A percentile compares a stretch with the other conserved stretches of the same genome.
Evolutionary conservation across 1,140 invertebrate species (phyloP).

Genomic region (Teleogryllus occipitalis): DNA sequence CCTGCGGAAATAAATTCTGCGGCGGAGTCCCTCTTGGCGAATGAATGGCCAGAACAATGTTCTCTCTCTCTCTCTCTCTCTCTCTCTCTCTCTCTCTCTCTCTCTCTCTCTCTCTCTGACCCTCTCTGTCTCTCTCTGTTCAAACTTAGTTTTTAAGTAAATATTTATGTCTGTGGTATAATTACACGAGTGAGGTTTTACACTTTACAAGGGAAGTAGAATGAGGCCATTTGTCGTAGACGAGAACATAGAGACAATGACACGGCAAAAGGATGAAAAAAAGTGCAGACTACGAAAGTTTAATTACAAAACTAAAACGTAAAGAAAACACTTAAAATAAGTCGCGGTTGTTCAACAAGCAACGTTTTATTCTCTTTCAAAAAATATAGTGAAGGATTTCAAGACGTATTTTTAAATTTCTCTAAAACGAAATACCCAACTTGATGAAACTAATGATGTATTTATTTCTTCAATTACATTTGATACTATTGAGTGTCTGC

Average conservation of each 20-base stretch:
- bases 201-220: not conserved
- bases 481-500: too few species aligned
- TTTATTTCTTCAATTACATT: too few species aligned
- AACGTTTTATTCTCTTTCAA: too few species aligned
- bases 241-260: not conserved
- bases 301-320: not conserved
- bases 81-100: too few species aligned
- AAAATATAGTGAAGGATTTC: too few species aligned
- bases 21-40: not conserved
- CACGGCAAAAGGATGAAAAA: not conserved
- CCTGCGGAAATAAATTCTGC: not conserved
- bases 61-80: not conserved
- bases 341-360: too few species aligned
- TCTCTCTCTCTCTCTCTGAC: not conserved
- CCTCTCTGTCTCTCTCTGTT: not conserved
- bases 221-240: not conserved
- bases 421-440: too few species aligned
- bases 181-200: not conserved
- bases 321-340: not conserved
- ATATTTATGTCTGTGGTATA: not conserved
- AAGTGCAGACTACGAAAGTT: not conserved
- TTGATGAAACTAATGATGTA: too few species aligned
- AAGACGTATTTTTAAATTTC: too few species aligned
- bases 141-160: slow-evolving; percentile 2
- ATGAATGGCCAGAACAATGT: not conserved